Percentiles rank a stretch among this genome's conserved stretches.
Conservation (phyloP, 2,888 invertebrate species). For the Nineta flava region DNA sequence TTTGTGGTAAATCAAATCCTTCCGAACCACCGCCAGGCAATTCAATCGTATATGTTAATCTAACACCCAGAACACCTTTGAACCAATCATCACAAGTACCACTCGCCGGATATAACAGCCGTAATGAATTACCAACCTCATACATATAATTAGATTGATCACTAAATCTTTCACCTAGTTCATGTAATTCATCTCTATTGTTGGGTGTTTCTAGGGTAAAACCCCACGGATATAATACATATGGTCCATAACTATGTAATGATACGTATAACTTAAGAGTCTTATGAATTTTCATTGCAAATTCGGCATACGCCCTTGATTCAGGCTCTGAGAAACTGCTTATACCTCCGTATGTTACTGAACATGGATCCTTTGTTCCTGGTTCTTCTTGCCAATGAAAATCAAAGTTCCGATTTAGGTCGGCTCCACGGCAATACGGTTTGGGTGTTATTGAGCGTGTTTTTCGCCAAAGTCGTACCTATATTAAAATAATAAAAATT, state of each 20-base stretch:
- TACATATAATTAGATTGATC: not conserved
- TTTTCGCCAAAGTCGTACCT: slow-evolving; percentile 29
- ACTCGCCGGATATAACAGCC: slow-evolving; percentile 33
- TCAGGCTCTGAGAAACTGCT: slow-evolving; percentile 35
- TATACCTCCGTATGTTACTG: slow-evolving; percentile 30
- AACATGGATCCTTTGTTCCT: slow-evolving; percentile 23
- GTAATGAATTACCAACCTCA: slow-evolving; percentile 15
- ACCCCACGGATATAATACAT: slow-evolving; percentile 51
- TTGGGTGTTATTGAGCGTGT: slow-evolving; percentile 18
- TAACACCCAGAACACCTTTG: slow-evolving; percentile 34
- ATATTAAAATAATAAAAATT: slow-evolving; percentile 1
- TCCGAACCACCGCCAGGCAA: slow-evolving; percentile 35
- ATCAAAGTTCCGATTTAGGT: slow-evolving; percentile 35
- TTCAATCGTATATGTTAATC: slow-evolving; percentile 47
- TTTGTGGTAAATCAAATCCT: slow-evolving; percentile 42
- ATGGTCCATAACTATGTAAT: slow-evolving; percentile 57
- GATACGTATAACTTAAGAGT: slow-evolving; percentile 49
- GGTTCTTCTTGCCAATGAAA: slow-evolving; percentile 27
- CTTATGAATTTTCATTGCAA: slow-evolving; percentile 31
- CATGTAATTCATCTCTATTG: slow-evolving; percentile 16
- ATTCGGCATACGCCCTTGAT: slow-evolving; percentile 40
- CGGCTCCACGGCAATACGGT: slow-evolving; percentile 27
- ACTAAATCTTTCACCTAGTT: not conserved
- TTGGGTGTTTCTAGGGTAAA: slow-evolving; percentile 27
- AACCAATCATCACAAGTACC: slow-evolving; percentile 54